Evolutionary conservation across 2,888 invertebrate genomes (phyloP), one percentile per base, ranked within the genome.

Genomic region (Helicoverpa assulta): DNA sequence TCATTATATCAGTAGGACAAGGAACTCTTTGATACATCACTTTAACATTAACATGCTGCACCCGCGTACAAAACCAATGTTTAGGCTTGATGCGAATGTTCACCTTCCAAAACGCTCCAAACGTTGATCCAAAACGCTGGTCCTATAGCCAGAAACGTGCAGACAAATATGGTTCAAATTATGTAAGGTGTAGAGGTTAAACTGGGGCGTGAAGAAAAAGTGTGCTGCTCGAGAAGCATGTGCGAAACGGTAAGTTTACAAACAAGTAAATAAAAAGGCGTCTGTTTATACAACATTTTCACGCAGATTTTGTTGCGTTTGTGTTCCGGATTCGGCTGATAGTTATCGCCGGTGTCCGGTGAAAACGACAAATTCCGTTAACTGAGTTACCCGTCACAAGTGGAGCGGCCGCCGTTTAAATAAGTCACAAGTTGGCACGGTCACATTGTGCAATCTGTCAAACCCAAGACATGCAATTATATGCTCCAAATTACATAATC

Each of bases 311-410:
- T 75, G 82, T 77, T 80, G 80, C 68, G 73, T 78, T 78, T 70
- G 81, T 81, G 72, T 87, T 87, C 88, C 88, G 86, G 86, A 85
- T 86, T 84, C 72, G 76, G 75, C 65, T 63, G 76, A 80, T 72
- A 67, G 69, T 74, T 78, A 74, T 76, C 76, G 67, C 61, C 58
- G 70, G 78, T 79, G 78, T 75, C 78, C 81, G 85, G 88, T 85
- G 90, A 89, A 90, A 90, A 88, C 86, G 85, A 81, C 83, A 71
- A 86, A 87, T 87, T 87, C 90, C 90, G 90, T 90, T 90, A 90
- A 43, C 78, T 57, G 69, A 43, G 62, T 69, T 77, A 77, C 80
- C 82, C 77, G 82, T 62, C 67, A 74, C 77, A 82, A 84, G 83
- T 86, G 69, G 86, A 84, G 80, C 84, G 71, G 69, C 53, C 47